These are phyloP conservation scores for Xestia c-nigrum DNA, from an alignment of 2,888 invertebrate species.

Conservation along the genomic window DNA sequence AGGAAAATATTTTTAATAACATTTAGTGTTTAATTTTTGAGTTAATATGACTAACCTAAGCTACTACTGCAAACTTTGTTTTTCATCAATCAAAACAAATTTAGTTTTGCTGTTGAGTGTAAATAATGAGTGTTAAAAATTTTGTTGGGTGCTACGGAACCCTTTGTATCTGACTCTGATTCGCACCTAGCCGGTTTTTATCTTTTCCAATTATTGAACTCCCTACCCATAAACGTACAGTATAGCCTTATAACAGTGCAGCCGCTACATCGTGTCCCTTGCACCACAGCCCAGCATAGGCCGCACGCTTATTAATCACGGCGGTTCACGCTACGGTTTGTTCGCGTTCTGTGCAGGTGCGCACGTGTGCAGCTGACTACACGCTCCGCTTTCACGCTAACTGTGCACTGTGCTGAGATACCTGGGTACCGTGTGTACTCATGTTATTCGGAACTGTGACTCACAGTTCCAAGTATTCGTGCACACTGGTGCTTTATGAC, in stretches of 20 bases:
- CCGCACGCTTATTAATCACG: conserved; percentile 67
- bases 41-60: too few relatives aligned
- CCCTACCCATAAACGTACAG: not conserved
- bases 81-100: too few relatives aligned
- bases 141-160: not conserved
- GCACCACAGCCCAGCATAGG: conserved; percentile 22
- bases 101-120: not conserved
- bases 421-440: not conserved
- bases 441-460: not conserved
- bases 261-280: conserved; percentile 17
- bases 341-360: conserved; percentile 59
- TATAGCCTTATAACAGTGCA: not conserved
- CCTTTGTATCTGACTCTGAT: not conserved
- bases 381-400: conserved; percentile 24
- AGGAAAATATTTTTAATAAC: too few relatives aligned
- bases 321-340: conserved; percentile 57
- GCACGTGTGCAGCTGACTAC: conserved; percentile 45
- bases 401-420: conserved; percentile 11
- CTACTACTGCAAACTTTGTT: too few relatives aligned
- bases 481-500: not conserved
- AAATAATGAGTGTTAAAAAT: not conserved
- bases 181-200: not conserved
- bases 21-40: too few relatives aligned
- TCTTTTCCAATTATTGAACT: not conserved
- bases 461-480: not conserved